These are phyloP conservation scores for Lagocephalus sceleratus DNA, from an alignment of 2,797 vertebrate genomes.

Conservation along the genomic window DNA sequence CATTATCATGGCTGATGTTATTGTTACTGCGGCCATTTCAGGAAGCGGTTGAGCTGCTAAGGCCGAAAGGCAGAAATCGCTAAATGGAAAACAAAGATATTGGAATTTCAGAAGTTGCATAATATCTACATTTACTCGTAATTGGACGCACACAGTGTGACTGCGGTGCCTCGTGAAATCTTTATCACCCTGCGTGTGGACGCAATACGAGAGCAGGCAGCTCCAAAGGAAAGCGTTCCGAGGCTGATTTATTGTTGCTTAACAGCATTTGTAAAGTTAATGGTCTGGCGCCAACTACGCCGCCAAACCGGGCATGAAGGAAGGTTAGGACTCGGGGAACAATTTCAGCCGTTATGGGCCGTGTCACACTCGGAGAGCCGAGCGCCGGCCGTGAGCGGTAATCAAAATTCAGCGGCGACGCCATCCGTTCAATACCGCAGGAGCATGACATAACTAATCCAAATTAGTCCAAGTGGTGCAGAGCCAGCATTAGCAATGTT, in stretches of 20 bases:
- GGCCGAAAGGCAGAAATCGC: conserved; percentile 44
- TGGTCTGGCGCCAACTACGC: conserved; percentile 44
- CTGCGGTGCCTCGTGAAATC: conserved; percentile 52
- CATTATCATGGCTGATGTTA: conserved; percentile 69
- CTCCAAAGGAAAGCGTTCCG: conserved; percentile 35
- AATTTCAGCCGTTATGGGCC: conserved; percentile 61
- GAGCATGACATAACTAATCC: conserved; percentile 39
- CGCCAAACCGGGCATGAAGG: conserved; percentile 61
- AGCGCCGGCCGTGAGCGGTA: conserved; percentile 32
- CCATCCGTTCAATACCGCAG: conserved; percentile 28
- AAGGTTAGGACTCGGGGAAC: conserved; percentile 49
- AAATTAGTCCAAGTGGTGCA: conserved; percentile 37
- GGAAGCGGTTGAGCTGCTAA: conserved; percentile 60
- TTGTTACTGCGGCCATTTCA: conserved; percentile 66
- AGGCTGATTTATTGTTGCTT: conserved; percentile 53
- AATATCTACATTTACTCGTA: conserved; percentile 71
- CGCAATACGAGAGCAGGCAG: conserved; percentile 29
- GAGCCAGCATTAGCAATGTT: conserved; percentile 29
- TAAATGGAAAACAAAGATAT: conserved; percentile 59
- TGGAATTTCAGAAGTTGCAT: conserved; percentile 65
- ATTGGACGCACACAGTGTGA: conserved; percentile 64
- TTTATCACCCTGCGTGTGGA: conserved; percentile 46
- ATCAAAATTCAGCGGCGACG: conserved; percentile 42
- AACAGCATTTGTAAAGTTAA: conserved; percentile 63
- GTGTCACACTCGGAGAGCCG: conserved; percentile 48